These are phyloP conservation scores for Dasypolia templi DNA, from an alignment of 2,888 invertebrate genomes.

Conservation along the genomic window DNA sequence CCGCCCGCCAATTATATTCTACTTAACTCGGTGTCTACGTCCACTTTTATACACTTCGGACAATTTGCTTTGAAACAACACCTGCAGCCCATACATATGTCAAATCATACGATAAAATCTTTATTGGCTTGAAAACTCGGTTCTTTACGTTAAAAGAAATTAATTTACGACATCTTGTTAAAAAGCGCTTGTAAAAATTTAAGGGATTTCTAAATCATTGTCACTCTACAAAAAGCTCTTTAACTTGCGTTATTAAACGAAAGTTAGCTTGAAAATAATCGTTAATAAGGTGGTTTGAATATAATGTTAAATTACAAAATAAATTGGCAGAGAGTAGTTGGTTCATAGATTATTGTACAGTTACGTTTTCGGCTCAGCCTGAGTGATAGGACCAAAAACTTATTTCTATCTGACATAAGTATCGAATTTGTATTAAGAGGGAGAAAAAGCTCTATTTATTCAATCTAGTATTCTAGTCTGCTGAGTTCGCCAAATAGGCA, in stretches of 20 bases:
- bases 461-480: not conserved
- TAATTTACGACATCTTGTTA: constrained; percentile 31
- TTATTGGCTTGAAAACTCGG: constrained; percentile 51
- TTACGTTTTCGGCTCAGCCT: not conserved
- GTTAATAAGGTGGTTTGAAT: constrained; percentile 59
- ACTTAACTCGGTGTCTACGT: constrained; percentile 83
- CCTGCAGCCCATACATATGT: constrained; percentile 61
- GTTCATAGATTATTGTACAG: constrained; percentile 2
- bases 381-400: not conserved
- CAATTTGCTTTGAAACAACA: constrained; percentile 67
- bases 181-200: constrained; percentile 41
- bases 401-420: not conserved
- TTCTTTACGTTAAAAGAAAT: constrained; percentile 40
- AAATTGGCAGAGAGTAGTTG: constrained; percentile 26
- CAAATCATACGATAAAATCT: constrained; percentile 66
- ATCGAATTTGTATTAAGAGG: not conserved
- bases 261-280: constrained; percentile 63
- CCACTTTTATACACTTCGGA: constrained; percentile 68
- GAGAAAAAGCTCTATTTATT: constrained; percentile 9
- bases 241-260: constrained; percentile 62
- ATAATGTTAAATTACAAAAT: constrained; percentile 33
- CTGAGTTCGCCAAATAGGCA: constrained; percentile 11
- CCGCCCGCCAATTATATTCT: constrained; percentile 90
- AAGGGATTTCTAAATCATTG: constrained; percentile 53
- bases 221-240: constrained; percentile 65